Evolutionary conservation across 2,113 vertebrate species (phyloP), one percentile per base, ranked within the genome.

Genomic region (Paramisgurnus dabryanus): DNA sequence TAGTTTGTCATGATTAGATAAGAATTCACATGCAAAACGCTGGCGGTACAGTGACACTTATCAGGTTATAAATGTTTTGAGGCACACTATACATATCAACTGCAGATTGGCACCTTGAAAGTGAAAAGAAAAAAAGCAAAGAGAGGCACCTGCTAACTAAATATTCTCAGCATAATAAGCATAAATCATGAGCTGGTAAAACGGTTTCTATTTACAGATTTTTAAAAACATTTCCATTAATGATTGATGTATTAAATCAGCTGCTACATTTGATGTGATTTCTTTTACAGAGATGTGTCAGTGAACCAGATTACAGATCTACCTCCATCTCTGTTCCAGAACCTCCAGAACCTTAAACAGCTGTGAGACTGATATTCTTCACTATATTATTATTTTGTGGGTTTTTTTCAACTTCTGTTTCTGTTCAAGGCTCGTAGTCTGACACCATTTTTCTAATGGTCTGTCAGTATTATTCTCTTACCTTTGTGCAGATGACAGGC

Each of bases 311-410:
- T 93, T 3, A 43, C 39, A 15, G 86, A 85, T 6, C 80, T 93
- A 5, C 83, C 88, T 2, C 75, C 90, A 1, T 63, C 81, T 0
- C 74, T 91, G 0, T 90, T 93, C 22, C 53, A 13, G 0, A 87
- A 87, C 70, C 86, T 90, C 45, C 80, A 79, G 4, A 82, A 84
- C 15, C 87, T 93, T 11, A 88, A 91, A 79, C 92, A 92, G 75
- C 80, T 92, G 92, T 91, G 80, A 89, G 91, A 77, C 55, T 4
- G 39, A 45, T 5, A 4, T 89, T 69, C 58, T 39, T 34, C 6
- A 6, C 47, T 55, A 60, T 40, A 3, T n/a, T 45, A 4, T 73
- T 10, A 22, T 22, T 22, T 17, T 18, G 22, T 66, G 58, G 22
- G 22, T 0, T 45, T 72, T 34, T 57, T 8, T 57, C 57, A 6